Conservation (phyloP, 2,113 vertebrate species). For the Peucedramus taeniatus region DNA sequence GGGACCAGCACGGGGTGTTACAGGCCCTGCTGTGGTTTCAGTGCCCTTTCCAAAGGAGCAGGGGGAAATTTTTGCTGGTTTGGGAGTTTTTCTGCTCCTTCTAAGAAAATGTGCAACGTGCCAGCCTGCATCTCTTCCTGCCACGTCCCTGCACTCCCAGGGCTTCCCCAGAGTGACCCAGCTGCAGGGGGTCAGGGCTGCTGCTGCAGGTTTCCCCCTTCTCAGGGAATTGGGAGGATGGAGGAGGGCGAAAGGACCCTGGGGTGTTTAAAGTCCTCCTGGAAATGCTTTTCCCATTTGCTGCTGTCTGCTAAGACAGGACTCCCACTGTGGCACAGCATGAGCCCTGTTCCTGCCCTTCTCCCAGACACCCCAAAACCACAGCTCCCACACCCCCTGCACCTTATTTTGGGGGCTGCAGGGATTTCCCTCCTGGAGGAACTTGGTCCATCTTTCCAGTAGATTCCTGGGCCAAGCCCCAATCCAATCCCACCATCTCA, state of each 20-base stretch:
- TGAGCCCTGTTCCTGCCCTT: not conserved
- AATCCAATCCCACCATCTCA: not conserved
- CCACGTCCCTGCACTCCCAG: rapidly evolving
- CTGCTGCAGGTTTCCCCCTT: not conserved
- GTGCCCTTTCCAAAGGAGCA: not conserved
- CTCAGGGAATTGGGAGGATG: not conserved
- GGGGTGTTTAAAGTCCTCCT: not conserved
- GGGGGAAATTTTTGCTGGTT: not conserved
- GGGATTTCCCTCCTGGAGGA: not conserved
- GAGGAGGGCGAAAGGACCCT: not conserved
- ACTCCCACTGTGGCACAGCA: not conserved
- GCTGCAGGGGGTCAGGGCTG: not conserved
- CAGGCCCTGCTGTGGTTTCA: not conserved
- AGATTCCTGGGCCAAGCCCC: no score
- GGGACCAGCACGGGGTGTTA: not conserved
- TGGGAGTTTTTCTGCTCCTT: not conserved
- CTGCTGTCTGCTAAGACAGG: rapidly evolving
- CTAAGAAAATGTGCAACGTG: not conserved
- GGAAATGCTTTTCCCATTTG: not conserved
- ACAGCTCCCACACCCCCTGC: not conserved
- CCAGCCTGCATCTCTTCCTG: not conserved
- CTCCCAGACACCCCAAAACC: not conserved
- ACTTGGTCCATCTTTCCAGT: not conserved
- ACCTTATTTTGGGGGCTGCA: not conserved
- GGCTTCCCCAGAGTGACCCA: not conserved